phyloP scores from a whole-genome alignment of 2,888 invertebrate species.

The Drosophila rubida region DNA sequence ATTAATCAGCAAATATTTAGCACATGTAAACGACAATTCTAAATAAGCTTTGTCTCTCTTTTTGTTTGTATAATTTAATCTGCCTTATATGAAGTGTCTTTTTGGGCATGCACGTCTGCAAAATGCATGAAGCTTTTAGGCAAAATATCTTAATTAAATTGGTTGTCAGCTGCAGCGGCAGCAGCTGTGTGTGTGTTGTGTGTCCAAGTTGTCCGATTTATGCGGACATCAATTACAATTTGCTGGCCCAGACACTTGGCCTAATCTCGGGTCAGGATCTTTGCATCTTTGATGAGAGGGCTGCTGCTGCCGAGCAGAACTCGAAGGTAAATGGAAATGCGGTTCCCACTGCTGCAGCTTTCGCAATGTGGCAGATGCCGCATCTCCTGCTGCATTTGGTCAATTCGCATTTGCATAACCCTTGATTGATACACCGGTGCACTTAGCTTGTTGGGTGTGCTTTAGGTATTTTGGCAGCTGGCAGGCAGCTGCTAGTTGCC shows the following conservation, averaged over 20 bases:
- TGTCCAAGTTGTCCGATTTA: neutral
- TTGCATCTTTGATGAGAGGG: constrained; percentile 72
- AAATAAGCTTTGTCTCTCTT: too few species aligned
- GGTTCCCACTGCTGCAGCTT: constrained; percentile 53
- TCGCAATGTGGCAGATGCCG: constrained; percentile 46
- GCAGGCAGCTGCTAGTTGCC: neutral
- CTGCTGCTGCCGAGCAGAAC: constrained; percentile 15
- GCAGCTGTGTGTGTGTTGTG: neutral
- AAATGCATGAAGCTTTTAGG: constrained; percentile 47
- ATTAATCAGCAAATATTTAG: constrained; percentile 1
- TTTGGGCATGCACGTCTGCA: constrained; percentile 3
- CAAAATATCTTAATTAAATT: constrained; percentile 44
- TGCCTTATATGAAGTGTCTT: too few species aligned
- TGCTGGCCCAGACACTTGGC: constrained; percentile 35
- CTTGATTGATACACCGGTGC: constrained; percentile 60
- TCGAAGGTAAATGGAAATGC: constrained; percentile 71
- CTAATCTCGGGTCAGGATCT: constrained; percentile 41
- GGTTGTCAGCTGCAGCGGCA: constrained; percentile 11
- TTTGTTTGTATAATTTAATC: too few species aligned
- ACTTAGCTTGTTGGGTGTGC: constrained; percentile 37
- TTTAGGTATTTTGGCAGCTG: constrained; percentile 32
- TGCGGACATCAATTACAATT: constrained; percentile 62
- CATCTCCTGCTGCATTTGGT: constrained; percentile 49
- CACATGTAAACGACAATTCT: too few species aligned
- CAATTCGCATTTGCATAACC: constrained; percentile 77